Conservation (phyloP, 2,113 vertebrate species). For the Cepphus grylle region DNA sequence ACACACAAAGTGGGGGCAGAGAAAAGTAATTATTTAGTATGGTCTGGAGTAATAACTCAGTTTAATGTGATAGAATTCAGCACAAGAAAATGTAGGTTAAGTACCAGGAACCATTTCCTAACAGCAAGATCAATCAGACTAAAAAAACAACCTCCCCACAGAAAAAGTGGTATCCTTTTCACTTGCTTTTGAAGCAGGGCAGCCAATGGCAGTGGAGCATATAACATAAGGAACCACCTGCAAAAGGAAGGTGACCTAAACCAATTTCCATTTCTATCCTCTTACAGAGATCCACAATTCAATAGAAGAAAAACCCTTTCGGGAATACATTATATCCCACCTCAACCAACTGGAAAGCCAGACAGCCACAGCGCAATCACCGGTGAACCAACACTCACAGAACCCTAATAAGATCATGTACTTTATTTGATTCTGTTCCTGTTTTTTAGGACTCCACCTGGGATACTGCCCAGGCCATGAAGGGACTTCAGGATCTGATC, state of each 20-base stretch:
- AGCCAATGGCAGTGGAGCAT: not conserved
- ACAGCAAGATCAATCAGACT: not conserved
- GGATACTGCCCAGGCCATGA: not conserved
- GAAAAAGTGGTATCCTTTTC: not conserved
- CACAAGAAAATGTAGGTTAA: constrained; percentile 26
- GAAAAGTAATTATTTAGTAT: constrained; percentile 25
- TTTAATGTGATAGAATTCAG: not conserved
- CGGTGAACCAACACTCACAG: fast-evolving
- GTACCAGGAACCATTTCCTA: constrained; percentile 3
- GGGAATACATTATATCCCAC: not conserved
- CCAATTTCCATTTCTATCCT: not conserved
- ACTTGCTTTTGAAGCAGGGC: not conserved
- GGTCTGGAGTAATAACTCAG: not conserved
- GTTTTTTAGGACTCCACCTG: not conserved
- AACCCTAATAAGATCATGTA: not conserved
- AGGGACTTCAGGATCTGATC: not conserved
- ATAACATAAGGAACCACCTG: not conserved
- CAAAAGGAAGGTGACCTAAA: not conserved
- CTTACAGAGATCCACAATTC: not conserved
- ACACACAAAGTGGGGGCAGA: not conserved
- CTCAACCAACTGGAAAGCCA: not conserved
- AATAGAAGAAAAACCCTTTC: not conserved
- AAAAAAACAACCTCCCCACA: not conserved
- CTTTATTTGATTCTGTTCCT: not conserved
- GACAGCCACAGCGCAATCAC: not conserved